Conservation (phyloP, 2,888 invertebrate genomes). For the Nomada fabriciana region DNA sequence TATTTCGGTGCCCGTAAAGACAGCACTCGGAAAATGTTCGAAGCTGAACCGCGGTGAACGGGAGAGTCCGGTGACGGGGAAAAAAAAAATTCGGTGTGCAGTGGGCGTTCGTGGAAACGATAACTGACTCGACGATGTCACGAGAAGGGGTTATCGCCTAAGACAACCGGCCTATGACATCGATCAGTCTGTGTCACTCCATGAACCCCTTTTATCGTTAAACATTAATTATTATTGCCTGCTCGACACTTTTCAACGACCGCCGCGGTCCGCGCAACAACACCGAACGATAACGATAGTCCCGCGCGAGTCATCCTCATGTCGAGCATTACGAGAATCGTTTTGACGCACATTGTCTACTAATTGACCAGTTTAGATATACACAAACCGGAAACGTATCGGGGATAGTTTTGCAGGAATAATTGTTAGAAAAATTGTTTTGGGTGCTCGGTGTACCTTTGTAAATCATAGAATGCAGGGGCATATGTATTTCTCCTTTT, state of each 20-base stretch:
- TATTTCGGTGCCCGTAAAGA: too few relatives aligned
- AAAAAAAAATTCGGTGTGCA: slow-evolving; percentile 70
- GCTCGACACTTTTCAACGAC: slow-evolving; percentile 80
- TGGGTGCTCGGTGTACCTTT: too few relatives aligned
- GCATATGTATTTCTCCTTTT: too few relatives aligned
- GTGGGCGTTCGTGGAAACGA: slow-evolving; percentile 78
- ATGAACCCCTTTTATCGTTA: slow-evolving; percentile 77
- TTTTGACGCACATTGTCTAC: neutral
- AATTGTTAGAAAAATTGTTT: too few relatives aligned
- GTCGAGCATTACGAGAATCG: slow-evolving; percentile 16
- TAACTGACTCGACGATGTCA: slow-evolving; percentile 75
- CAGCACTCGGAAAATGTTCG: too few relatives aligned
- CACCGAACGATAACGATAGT: slow-evolving; percentile 48
- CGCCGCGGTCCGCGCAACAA: slow-evolving; percentile 60
- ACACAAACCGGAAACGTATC: too few relatives aligned
- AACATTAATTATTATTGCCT: slow-evolving; percentile 84
- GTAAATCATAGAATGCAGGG: too few relatives aligned
- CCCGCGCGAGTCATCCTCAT: slow-evolving; percentile 8
- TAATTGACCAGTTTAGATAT: too few relatives aligned
- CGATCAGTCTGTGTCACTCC: slow-evolving; percentile 83
- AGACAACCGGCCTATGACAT: slow-evolving; percentile 83
- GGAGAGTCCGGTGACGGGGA: slow-evolving; percentile 21
- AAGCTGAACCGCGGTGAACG: too few relatives aligned
- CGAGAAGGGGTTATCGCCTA: slow-evolving; percentile 81
- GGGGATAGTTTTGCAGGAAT: too few relatives aligned